Conservation (phyloP, 2,888 invertebrate genomes). For the Eupithecia exiguata region DNA sequence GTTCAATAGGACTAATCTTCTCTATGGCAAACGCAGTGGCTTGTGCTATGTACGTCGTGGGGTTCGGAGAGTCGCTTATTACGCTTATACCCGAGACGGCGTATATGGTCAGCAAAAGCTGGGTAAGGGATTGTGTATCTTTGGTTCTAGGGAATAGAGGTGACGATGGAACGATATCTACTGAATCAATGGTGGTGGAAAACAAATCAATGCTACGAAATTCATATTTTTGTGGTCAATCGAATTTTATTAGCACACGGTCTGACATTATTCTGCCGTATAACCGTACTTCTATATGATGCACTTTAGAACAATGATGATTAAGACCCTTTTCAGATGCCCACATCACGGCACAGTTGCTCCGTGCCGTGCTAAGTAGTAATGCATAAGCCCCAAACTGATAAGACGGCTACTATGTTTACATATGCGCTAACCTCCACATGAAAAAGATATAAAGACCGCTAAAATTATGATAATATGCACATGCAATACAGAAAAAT, state of each 20-base stretch:
- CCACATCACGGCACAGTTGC: no score
- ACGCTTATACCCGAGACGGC: constrained; percentile 85
- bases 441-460: no score
- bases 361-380: no score
- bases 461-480: no score
- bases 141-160: neutral
- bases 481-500: no score
- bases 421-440: no score
- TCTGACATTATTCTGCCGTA: neutral
- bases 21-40: constrained; percentile 98
- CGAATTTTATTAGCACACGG: neutral
- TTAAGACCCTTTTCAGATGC: no score
- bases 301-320: no score
- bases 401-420: no score
- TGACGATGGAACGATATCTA: neutral
- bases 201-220: neutral
- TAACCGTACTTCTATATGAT: no score
- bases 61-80: constrained; percentile 96
- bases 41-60: constrained; percentile 99
- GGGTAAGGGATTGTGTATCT: constrained; percentile 59
- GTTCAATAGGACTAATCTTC: constrained; percentile 97
- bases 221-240: neutral
- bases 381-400: no score
- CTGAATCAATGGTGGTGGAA: neutral
- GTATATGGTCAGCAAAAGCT: constrained; percentile 75